phyloP scores from a whole-genome alignment of 2,113 vertebrate genomes.

The Tursiops truncatus region DNA sequence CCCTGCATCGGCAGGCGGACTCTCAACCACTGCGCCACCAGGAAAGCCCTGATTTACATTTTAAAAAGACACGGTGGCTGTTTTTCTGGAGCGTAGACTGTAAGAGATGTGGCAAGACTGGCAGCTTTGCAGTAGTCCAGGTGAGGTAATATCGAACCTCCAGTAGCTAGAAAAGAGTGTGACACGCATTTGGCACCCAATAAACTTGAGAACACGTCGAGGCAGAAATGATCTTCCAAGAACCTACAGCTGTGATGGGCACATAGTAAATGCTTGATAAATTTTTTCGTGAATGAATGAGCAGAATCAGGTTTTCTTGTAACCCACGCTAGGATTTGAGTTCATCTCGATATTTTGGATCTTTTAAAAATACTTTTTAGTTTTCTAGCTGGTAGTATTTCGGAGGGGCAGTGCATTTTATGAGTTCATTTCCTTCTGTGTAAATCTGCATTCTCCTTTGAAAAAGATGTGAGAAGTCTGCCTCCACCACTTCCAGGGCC shows the following conservation, averaged over 20 bases:
- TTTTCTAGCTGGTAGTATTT: neutral
- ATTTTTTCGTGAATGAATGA: neutral
- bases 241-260: neutral
- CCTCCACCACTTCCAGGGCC: neutral
- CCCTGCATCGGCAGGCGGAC: too few relatives aligned
- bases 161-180: neutral
- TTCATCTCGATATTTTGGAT: constrained; percentile 15
- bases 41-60: neutral
- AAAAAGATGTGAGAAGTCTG: neutral
- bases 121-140: neutral
- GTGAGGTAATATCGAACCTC: neutral
- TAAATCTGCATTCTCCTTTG: neutral
- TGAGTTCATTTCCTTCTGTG: neutral
- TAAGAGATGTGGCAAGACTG: neutral
- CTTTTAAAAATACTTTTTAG: neutral
- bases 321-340: neutral
- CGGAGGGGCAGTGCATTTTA: neutral
- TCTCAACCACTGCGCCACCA: too few relatives aligned
- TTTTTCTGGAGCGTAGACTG: neutral
- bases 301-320: neutral
- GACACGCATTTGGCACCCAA: neutral
- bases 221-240: neutral
- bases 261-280: neutral
- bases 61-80: neutral
- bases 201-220: neutral